Conservation (phyloP, 1,140 invertebrate species). For the Drosophila elegans region DNA sequence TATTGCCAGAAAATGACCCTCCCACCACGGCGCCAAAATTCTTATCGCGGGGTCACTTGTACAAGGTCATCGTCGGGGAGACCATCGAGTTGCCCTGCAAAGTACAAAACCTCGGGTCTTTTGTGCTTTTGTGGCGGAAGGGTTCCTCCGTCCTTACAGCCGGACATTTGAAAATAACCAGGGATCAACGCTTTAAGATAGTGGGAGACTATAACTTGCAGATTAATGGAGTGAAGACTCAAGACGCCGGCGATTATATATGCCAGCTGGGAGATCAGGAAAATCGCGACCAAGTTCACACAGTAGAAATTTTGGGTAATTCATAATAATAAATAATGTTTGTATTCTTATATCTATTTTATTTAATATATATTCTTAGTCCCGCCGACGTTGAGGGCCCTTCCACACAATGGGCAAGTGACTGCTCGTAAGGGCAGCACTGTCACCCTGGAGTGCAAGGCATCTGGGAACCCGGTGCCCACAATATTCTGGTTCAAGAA, state of each 20-base stretch:
- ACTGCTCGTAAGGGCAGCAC: slow-evolving; percentile 87
- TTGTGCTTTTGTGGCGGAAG: slow-evolving; percentile 87
- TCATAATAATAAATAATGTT: background rate
- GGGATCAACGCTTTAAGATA: slow-evolving; percentile 87
- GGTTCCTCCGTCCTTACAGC: slow-evolving; percentile 87
- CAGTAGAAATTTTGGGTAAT: slow-evolving; percentile 86
- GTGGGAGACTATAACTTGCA: slow-evolving; percentile 88
- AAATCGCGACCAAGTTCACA: slow-evolving; percentile 86
- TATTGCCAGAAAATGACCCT: slow-evolving; percentile 64
- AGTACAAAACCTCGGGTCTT: slow-evolving; percentile 89
- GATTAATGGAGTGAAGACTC: slow-evolving; percentile 87
- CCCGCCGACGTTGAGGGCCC: slow-evolving; percentile 85
- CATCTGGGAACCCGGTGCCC: slow-evolving; percentile 86
- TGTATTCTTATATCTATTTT: no score
- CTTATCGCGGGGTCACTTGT: slow-evolving; percentile 89
- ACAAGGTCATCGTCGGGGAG: slow-evolving; percentile 90
- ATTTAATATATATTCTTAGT: slow-evolving; percentile 73
- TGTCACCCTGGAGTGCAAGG: slow-evolving; percentile 87
- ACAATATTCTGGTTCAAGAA: slow-evolving; percentile 84
- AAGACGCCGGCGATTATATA: slow-evolving; percentile 86
- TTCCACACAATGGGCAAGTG: slow-evolving; percentile 86
- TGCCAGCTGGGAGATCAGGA: slow-evolving; percentile 86
- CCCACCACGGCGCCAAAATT: slow-evolving; percentile 87
- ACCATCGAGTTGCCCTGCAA: slow-evolving; percentile 91
- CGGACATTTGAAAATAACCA: slow-evolving; percentile 87